Evolutionary conservation across 1,140 invertebrate species (phyloP).

Genomic region (Augochlora pura): DNA sequence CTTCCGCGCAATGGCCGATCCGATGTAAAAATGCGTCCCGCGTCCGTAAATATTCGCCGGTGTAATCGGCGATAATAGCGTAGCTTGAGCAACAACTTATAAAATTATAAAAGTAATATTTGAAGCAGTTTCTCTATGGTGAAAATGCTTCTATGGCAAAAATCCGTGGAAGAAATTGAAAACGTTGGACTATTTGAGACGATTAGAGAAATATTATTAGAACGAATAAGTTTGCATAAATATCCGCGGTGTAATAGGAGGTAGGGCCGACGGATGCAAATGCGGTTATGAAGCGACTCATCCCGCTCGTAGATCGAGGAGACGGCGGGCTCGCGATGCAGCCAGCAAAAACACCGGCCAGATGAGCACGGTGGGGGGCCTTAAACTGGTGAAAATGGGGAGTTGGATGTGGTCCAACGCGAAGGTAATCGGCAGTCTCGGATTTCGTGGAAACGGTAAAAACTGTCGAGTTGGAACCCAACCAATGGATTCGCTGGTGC

Average conservation of each 20-base stretch:
- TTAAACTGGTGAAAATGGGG: conserved; percentile 67
- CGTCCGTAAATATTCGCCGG: conserved; percentile 49
- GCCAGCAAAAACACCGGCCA: conserved; percentile 51
- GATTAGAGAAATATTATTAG: too few relatives aligned
- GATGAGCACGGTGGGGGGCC: conserved; percentile 51
- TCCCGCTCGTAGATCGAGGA: conserved; percentile 33
- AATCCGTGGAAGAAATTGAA: too few relatives aligned
- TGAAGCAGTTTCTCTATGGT: too few relatives aligned
- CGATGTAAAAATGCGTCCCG: conserved; percentile 21
- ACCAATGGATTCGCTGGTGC: conserved; percentile 64
- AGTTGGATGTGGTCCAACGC: conserved; percentile 67
- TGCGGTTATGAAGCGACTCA: conserved; percentile 32
- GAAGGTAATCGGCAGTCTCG: conserved; percentile 68
- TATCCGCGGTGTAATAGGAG: too few relatives aligned
- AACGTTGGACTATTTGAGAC: too few relatives aligned
- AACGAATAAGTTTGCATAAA: too few relatives aligned
- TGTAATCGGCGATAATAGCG: conserved; percentile 62
- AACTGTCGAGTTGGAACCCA: conserved; percentile 63
- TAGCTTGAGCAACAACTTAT: too few relatives aligned
- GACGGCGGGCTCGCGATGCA: conserved; percentile 40
- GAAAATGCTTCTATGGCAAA: too few relatives aligned
- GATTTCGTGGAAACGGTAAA: conserved; percentile 65
- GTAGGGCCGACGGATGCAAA: conserved; percentile 45
- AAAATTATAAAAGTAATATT: too few relatives aligned
- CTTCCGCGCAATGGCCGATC: conserved; percentile 22